Evolutionary conservation across 1,140 invertebrate genomes (phyloP), one percentile per base, ranked within the genome.

Genomic region (Belonocnema kinseyi): DNA sequence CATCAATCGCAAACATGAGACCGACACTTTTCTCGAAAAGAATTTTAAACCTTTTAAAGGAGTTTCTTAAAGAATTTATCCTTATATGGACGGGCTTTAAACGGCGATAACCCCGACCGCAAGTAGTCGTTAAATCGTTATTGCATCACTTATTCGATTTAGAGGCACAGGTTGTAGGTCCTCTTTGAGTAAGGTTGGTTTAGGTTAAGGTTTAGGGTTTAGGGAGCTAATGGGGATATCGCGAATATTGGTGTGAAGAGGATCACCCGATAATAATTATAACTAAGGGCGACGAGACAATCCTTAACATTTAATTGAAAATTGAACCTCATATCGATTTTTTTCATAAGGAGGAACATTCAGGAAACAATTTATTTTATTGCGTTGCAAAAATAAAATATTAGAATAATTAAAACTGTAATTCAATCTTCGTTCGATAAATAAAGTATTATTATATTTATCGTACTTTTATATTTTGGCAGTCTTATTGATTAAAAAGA

Each of bases 101-200:
- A 56, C 17, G 33, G 33, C 17, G n/a, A 61, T 12, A 46, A 58
- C 51, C 73, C 52, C 73, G 73, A 81, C 58, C 75, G 53, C 71
- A 21, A 56, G 71, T 83, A 70, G 75, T 84, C 81, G 79, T 87
- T 86, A 87, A 58, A 77, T 88, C 72, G 81, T 89, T 86, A 87
- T 50, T 71, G 52, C 79, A 76, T 76, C 73, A 76, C 76, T 88
- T 51, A 87, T 87, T 88, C 83, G 82, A 88, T 89, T 88, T 87
- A 79, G 70, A 78, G 76, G 72, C 77, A 80, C 74, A 78, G 76
- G 77, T 82, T 61, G 77, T 73, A 82, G 80, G 33, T 79, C 83
- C 74, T 74, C 77, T 80, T 87, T 82, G 82, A 70, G 81, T 74
- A 82, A 86, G 83, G 78, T 88, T 77, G 72, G 2, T 33, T 33